These are phyloP conservation scores for Nannoperca obscura DNA, from an alignment of 2,797 vertebrate genomes.

Conservation along the genomic window DNA sequence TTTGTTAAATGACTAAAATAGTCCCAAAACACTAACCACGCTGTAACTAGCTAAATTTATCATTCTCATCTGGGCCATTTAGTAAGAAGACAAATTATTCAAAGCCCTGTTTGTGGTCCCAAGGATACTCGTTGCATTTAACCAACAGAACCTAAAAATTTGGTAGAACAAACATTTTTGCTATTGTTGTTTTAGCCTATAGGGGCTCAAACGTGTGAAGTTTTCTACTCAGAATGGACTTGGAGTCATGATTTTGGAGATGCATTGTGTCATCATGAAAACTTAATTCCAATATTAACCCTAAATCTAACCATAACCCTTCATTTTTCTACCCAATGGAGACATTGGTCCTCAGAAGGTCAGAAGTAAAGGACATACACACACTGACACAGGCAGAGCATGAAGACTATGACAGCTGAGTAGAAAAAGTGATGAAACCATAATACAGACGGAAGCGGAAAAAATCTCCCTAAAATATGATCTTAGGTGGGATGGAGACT, in stretches of 20 bases:
- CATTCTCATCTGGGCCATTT: neutral
- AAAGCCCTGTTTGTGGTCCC: neutral
- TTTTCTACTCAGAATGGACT: neutral
- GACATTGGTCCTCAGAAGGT: slow-evolving; percentile 2
- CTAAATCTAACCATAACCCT: neutral
- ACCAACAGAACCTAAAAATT: neutral
- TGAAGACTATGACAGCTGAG: slow-evolving; percentile 38
- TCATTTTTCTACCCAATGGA: neutral
- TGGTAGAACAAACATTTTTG: neutral
- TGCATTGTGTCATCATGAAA: no score
- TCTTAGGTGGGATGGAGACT: slow-evolving; percentile 46
- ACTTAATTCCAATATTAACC: neutral
- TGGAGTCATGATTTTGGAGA: neutral
- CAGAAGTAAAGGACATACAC: neutral
- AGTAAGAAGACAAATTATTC: neutral
- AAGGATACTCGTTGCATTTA: neutral
- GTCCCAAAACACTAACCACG: neutral
- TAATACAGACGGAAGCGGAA: slow-evolving; percentile 26
- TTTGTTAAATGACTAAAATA: neutral
- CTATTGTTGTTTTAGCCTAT: neutral
- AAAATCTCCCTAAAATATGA: slow-evolving; percentile 36
- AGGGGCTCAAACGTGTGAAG: neutral
- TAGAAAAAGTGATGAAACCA: slow-evolving; percentile 27
- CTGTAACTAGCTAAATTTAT: neutral
- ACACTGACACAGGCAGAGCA: slow-evolving; percentile 5